These are phyloP conservation scores for Procambarus virginalis DNA, from an alignment of 1,140 invertebrate genomes.

Conservation along the genomic window DNA sequence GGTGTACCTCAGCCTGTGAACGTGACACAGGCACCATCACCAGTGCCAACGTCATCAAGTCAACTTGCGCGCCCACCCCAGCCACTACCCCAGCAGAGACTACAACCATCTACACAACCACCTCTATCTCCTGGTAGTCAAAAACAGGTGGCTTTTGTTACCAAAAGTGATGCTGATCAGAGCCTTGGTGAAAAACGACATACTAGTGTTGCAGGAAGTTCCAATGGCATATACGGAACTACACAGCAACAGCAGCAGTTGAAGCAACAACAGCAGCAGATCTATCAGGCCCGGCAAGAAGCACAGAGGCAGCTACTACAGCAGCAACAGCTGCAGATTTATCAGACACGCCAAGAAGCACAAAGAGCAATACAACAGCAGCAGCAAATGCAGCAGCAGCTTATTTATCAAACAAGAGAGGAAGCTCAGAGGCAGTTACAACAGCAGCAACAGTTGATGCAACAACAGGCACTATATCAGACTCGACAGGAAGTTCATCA, in stretches of 20 bases:
- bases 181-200: conserved; percentile 33
- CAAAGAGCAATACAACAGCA: conserved; percentile 58
- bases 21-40: conserved; percentile 23
- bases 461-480: conserved; percentile 47
- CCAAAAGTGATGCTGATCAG: conserved; percentile 41
- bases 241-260: conserved; percentile 64
- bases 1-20: conserved; percentile 5
- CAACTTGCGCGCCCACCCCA: conserved; percentile 71
- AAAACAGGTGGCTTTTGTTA: conserved; percentile 29
- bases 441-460: conserved; percentile 25
- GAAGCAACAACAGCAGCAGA: conserved; percentile 63
- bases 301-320: conserved; percentile 61
- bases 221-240: conserved; percentile 55
- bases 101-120: conserved; percentile 51
- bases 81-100: conserved; percentile 82
- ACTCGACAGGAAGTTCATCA: conserved; percentile 37
- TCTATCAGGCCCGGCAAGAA: conserved; percentile 51
- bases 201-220: conserved; percentile 48
- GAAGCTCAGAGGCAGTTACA: conserved; percentile 55
- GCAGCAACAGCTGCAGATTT: conserved; percentile 62
- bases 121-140: conserved; percentile 42
- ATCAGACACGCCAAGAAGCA: conserved; percentile 56
- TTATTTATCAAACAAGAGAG: conserved; percentile 46
- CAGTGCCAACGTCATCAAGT: conserved; percentile 23
- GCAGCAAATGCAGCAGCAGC: conserved; percentile 59